Evolutionary conservation across 2,888 invertebrate species (phyloP).

Genomic region (Lottia scabra): DNA sequence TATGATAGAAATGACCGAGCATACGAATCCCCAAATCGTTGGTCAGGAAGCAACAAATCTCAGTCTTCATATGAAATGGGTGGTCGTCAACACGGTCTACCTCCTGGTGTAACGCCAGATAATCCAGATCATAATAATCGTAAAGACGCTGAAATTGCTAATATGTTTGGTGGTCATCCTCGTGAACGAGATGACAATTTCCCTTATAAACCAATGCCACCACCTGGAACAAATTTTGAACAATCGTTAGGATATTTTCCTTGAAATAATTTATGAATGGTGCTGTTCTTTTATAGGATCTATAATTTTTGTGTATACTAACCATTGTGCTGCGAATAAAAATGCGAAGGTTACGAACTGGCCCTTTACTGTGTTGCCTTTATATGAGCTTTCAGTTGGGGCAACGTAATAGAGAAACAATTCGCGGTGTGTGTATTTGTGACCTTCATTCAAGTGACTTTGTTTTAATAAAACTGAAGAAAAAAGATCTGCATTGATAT

Average conservation of each 20-base stretch:
- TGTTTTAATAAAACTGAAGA: no score
- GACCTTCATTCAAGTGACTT: no score
- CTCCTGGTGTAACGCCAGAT: not conserved
- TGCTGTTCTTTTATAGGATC: no score
- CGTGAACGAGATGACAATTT: slow-evolving; percentile 13
- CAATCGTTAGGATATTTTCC: slow-evolving; percentile 57
- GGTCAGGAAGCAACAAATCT: slow-evolving; percentile 9
- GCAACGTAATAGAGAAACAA: no score
- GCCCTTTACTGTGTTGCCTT: no score
- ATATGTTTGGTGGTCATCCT: slow-evolving; percentile 46
- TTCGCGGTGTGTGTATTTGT: no score
- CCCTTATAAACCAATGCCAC: slow-evolving; percentile 12
- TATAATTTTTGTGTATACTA: no score
- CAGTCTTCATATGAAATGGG: slow-evolving; percentile 14
- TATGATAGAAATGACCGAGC: slow-evolving; percentile 3
- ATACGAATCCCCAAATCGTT: not conserved
- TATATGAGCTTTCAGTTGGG: no score
- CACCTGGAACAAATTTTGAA: slow-evolving; percentile 48
- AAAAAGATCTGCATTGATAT: no score
- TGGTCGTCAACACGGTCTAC: not conserved
- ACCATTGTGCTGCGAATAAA: no score
- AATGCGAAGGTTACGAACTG: no score
- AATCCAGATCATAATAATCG: slow-evolving; percentile 10
- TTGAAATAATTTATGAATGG: slow-evolving; percentile 24
- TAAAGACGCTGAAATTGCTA: slow-evolving; percentile 50